These are phyloP conservation scores for Maniola hyperantus DNA, from an alignment of 2,888 invertebrate species.

Conservation along the genomic window DNA sequence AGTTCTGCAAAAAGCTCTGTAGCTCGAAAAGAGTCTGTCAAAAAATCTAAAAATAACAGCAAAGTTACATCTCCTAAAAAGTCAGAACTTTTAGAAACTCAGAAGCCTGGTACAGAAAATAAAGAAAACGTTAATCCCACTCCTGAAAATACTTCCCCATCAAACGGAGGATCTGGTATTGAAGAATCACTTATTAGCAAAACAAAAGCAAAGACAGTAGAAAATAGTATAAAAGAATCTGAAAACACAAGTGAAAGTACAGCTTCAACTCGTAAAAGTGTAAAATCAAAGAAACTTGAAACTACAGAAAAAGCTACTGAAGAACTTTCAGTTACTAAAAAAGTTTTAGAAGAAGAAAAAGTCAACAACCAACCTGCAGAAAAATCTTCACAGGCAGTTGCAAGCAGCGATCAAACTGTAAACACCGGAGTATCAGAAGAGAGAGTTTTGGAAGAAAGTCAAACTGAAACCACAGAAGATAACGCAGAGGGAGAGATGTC, in stretches of 20 bases:
- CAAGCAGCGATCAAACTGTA: constrained; percentile 39
- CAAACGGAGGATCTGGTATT: constrained; percentile 1
- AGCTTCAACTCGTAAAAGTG: constrained; percentile 25
- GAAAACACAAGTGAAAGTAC: constrained; percentile 9
- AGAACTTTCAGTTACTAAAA: constrained; percentile 3
- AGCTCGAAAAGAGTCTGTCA: constrained; percentile 18
- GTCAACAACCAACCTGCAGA: constrained; percentile 1
- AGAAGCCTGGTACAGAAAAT: constrained; percentile 10
- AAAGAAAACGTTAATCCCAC: constrained; percentile 22
- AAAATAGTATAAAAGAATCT: constrained; percentile 11
- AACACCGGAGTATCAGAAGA: constrained; percentile 40
- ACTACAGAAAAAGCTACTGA: constrained; percentile 20
- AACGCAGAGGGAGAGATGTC: constrained; percentile 77
- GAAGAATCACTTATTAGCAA: background rate
- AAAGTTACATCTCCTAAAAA: constrained; percentile 3
- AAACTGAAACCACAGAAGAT: constrained; percentile 71
- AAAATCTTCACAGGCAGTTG: background rate
- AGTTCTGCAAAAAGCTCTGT: background rate
- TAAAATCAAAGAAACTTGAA: constrained; percentile 27
- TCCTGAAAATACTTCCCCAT: background rate
- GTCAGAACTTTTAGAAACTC: background rate
- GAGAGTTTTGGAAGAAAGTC: constrained; percentile 50
- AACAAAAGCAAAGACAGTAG: constrained; percentile 6
- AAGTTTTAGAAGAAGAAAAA: constrained; percentile 18
- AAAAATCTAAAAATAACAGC: constrained; percentile 14